Evolutionary conservation across 2,888 invertebrate species (phyloP), one percentile per base, ranked within the genome.

Genomic region (Reticulitermes lucifugus): DNA sequence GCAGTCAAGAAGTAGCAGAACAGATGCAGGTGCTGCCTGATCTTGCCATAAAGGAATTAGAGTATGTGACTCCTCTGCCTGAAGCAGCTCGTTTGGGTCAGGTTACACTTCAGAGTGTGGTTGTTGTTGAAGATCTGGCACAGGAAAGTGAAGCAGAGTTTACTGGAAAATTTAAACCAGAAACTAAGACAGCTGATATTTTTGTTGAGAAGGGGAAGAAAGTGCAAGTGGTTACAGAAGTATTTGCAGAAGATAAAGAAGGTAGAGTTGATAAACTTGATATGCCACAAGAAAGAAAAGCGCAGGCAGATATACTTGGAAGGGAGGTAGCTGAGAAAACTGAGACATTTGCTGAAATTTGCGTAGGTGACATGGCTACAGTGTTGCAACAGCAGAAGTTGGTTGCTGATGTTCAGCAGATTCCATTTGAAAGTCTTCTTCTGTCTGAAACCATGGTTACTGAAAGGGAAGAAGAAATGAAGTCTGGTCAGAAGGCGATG

Each of bases 281-380:
- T 85, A 88, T 70, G 29, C 85, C 77, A 60, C 35, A 43, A 21
- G 73, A 55, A 75, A 87, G 86, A 81, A 87, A 73, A 65, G 89
- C 88, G 75, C 75, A 81, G 84, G 86, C 87, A 41, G 87, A 87
- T 60, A 85, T 89, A 60, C 84, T 90, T 43, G 91, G 92, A 88
- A 91, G 91, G 60, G 90, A 91, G 85, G 86, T 90, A 21, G 90
- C 92, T 83, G 93, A 94, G 87, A 91, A 88, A 77, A 88, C 88
- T 35, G 88, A 89, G 55, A 80, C 85, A 18, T 77, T 84, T 18
- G 79, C 90, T n/a, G 90, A 89, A 7, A 89, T 89, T 84, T 89
- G 89, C 85, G 88, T 89, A 4, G 90, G 89, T 25, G 86, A 89
- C 87, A 89, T 90, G 65, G 88, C 90, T 14, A 85, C 85, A 41